phyloP scores from a whole-genome alignment of 1,140 invertebrate genomes.

The Drosophila athabasca region DNA sequence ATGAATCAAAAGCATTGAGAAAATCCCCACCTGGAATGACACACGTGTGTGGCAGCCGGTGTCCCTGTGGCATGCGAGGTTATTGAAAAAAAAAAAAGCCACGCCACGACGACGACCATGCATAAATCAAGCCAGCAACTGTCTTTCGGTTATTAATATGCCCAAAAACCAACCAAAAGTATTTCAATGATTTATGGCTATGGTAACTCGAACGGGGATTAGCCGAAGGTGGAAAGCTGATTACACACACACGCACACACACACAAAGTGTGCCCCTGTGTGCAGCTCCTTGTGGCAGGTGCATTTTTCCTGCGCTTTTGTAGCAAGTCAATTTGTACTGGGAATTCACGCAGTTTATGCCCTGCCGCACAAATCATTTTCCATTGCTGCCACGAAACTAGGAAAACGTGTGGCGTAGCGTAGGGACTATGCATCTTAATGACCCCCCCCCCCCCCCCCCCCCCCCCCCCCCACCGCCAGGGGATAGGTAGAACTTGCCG shows the following conservation, averaged over 20 bases:
- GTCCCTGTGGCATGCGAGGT: constrained; percentile 2
- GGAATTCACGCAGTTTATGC: constrained; percentile 60
- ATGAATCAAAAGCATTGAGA: constrained; percentile 6
- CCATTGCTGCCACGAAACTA: background rate
- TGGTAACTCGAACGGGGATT: constrained; percentile 48
- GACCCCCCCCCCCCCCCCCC: constrained; percentile 28
- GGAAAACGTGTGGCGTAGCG: background rate
- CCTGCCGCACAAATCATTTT: constrained; percentile 62
- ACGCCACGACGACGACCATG: background rate
- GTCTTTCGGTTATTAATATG: constrained; percentile 75
- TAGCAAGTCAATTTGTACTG: constrained; percentile 69
- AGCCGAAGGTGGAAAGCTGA: constrained; percentile 43
- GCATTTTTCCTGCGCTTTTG: constrained; percentile 34
- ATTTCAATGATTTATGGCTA: constrained; percentile 69
- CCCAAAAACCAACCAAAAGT: constrained; percentile 41
- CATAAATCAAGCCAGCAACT: constrained; percentile 73
- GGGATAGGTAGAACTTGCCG: constrained; percentile 19
- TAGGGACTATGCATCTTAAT: constrained; percentile 50
- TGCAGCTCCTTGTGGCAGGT: constrained; percentile 14
- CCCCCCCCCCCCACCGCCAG: constrained; percentile 13
- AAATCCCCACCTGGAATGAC: constrained; percentile 32
- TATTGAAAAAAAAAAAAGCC: constrained; percentile 58
- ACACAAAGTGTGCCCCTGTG: background rate
- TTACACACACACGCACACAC: constrained; percentile 30
- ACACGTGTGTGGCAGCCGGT: constrained; percentile 26